phyloP scores from a whole-genome alignment of 1,140 invertebrate genomes.

The Cataglyphis hispanica region DNA sequence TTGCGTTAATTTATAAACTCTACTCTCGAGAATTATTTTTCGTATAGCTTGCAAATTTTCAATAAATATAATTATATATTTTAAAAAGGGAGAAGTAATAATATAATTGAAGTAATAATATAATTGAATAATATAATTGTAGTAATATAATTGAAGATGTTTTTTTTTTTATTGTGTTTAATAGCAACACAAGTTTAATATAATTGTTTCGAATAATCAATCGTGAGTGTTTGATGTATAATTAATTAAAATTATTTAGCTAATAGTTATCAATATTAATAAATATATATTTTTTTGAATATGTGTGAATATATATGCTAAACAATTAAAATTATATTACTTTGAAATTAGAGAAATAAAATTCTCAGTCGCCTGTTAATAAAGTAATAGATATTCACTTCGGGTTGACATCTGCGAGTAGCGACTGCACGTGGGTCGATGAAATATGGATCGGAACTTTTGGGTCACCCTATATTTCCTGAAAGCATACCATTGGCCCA shows the following conservation, averaged over 20 bases:
- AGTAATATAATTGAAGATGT: background rate
- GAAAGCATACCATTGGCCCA: slow-evolving; percentile 81
- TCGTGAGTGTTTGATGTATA: background rate
- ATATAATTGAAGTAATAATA: background rate
- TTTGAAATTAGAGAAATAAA: background rate
- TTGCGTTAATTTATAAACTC: background rate
- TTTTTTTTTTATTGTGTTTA: background rate
- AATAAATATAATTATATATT: background rate
- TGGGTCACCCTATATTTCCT: slow-evolving; percentile 83
- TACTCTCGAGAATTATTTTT: background rate
- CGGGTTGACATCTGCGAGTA: background rate
- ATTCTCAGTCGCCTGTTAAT: background rate
- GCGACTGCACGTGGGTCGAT: slow-evolving; percentile 63
- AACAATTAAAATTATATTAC: background rate
- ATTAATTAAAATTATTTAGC: slow-evolving; percentile 1
- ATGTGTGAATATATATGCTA: background rate
- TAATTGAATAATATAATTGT: background rate
- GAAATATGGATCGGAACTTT: slow-evolving; percentile 82
- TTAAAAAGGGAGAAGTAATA: background rate
- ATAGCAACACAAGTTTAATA: no score
- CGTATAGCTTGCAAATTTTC: background rate
- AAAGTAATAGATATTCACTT: slow-evolving; percentile 42
- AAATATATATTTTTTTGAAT: background rate
- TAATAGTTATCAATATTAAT: background rate
- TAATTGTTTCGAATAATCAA: background rate